Evolutionary conservation across 1,140 invertebrate genomes (phyloP), one percentile per base, ranked within the genome.

Genomic region (Meloidogyne chitwoodi): DNA sequence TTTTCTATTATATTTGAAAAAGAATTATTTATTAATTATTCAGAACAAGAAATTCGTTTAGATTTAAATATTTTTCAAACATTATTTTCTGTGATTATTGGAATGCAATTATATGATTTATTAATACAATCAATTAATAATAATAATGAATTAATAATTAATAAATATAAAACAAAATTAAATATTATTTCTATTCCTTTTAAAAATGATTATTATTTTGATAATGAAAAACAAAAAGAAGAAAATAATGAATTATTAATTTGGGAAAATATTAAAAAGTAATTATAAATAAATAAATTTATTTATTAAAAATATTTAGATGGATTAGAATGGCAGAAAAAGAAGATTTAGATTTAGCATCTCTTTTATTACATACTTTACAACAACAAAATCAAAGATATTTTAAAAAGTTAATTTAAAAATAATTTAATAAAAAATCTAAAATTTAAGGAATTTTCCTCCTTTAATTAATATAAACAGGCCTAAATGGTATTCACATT

Each of bases 341-440:
- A 31, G 27, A 14, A 16, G 71, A 73, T 61, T 27, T 73, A 63
- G 56, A 73, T 38, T 27, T 14, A 24, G 56, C 71, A 14, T 6
- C 29, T 8, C 48, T 73, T n/a, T 73, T 56, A n/a, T 64, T 73
- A 4, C 71, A 73, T 38, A 73, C 71, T 56, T 38, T 73, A 41
- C 71, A 73, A 11, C 24, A 73, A 31, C 71, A 63, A 56, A 73
- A 56, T 6, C 14, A 44, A 14, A 44, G 29, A 68, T 34, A 44
- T 68, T 68, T 68, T 34, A 68, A 68, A 27, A 38, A 2, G 24
- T 29, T 34, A 16, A 41, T 31, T 12, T 68, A 68, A 34, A 14
- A 11, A 34, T 68, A 38, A 68, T 22, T 68, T 68, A 68, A 34
- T 68, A 12, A 22, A 29, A 26, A 34, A 24, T 31, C 0, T 44